A percentile compares a stretch with the other conserved stretches of the same genome.
Conservation (phyloP, 2,797 vertebrate species). For the Bothrops alternatus region DNA sequence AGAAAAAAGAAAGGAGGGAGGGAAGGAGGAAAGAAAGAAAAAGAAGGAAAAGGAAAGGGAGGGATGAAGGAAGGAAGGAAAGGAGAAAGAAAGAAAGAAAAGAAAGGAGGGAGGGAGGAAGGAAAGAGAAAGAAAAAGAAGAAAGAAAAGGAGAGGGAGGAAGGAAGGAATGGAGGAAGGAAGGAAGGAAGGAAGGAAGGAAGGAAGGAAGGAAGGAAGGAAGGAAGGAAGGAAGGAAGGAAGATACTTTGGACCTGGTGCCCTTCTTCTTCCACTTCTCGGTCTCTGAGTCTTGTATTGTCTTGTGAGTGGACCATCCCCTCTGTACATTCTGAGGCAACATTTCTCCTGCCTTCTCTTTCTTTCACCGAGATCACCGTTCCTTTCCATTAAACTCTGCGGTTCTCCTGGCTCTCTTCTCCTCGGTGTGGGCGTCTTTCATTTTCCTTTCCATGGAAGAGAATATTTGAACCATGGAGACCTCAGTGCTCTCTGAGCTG, state of each 20-base stretch:
- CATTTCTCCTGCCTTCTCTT: not conserved
- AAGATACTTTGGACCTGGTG: no score
- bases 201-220: no score
- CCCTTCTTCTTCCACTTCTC: not conserved
- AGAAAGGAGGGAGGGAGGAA: no score
- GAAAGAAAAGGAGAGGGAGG: fast-evolving
- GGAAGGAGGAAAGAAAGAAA: fast-evolving
- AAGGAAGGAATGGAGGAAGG: fast-evolving
- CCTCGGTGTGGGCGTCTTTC: not conserved
- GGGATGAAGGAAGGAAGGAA: not conserved
- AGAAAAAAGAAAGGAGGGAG: no score
- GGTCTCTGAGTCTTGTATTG: not conserved
- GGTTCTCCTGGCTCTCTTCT: not conserved
- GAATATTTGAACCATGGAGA: not conserved
- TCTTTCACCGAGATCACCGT: not conserved
- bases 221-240: no score
- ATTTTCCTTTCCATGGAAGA: not conserved
- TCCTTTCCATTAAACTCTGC: conserved; percentile 13
- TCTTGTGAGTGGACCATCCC: not conserved
- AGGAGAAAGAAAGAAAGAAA: no score
- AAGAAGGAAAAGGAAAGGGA: fast-evolving
- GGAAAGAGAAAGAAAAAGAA: no score
- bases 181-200: fast-evolving
- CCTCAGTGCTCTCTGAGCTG: no score
- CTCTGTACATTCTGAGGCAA: not conserved